Evolutionary conservation across 1,140 invertebrate species (phyloP).

Genomic region (Belonocnema kinseyi): DNA sequence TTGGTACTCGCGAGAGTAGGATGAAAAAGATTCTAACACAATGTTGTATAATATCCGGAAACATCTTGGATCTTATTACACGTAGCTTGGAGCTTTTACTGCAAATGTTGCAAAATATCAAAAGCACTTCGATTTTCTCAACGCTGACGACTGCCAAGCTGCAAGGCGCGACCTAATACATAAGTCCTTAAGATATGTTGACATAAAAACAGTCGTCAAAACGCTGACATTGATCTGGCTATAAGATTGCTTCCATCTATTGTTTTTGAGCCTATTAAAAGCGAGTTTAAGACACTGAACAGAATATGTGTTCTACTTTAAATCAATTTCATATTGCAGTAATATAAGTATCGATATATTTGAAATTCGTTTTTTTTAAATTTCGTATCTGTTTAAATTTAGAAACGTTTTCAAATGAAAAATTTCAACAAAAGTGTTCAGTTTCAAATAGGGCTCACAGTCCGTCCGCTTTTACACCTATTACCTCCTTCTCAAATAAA

Average conservation of each 20-base stretch:
- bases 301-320: background rate
- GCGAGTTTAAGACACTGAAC: background rate
- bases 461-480: no score
- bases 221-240: background rate
- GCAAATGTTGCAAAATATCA: background rate
- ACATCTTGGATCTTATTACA: background rate
- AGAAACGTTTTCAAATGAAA: no score
- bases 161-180: background rate
- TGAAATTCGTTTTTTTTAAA: no score
- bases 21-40: background rate
- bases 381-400: no score
- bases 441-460: no score
- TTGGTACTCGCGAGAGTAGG: no score
- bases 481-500: no score
- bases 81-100: background rate
- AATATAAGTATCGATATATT: no score
- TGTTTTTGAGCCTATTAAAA: background rate
- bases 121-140: background rate
- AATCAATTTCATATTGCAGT: background rate
- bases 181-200: background rate
- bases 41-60: background rate
- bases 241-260: background rate
- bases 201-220: slow-evolving; percentile 15
- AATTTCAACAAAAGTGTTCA: no score
- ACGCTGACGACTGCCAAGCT: background rate